A percentile compares a stretch with the other conserved stretches of the same genome.
These are phyloP conservation scores for Anguilla obscura DNA, from an alignment of 2,797 vertebrate genomes.

Conservation along the genomic window DNA sequence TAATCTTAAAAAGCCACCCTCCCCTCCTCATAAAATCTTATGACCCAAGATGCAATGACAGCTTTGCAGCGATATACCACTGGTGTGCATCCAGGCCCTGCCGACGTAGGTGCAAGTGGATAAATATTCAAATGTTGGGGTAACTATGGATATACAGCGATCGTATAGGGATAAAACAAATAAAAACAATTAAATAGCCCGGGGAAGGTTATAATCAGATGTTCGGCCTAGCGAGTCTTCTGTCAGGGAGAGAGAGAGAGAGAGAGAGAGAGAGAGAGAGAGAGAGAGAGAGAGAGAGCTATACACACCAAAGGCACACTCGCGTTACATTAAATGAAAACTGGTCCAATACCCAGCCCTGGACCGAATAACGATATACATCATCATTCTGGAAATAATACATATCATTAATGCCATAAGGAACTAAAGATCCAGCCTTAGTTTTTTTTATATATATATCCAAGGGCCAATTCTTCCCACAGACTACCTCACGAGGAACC, in stretches of 20 bases:
- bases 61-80: not conserved
- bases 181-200: not conserved
- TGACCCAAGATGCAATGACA: slow-evolving; percentile 15
- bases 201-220: not conserved
- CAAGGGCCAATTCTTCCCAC: not conserved
- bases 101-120: not conserved
- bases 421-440: not conserved
- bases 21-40: not conserved
- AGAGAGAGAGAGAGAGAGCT: not conserved
- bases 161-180: not conserved
- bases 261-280: not conserved
- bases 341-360: not conserved
- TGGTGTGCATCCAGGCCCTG: slow-evolving; percentile 7
- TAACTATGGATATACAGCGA: not conserved
- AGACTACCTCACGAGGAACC: slow-evolving; percentile 1
- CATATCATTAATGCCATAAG: slow-evolving; percentile 13
- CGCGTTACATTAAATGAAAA: slow-evolving; percentile 25
- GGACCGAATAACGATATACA: slow-evolving; percentile 4
- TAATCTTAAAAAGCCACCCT: not conserved
- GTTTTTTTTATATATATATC: not conserved
- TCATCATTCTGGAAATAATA: slow-evolving; percentile 1
- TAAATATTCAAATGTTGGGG: not conserved
- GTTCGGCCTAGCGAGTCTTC: not conserved
- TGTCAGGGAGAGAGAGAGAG: not conserved
- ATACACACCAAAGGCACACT: not conserved